Conservation (phyloP, 2,113 vertebrate genomes). For the Mola mola region DNA sequence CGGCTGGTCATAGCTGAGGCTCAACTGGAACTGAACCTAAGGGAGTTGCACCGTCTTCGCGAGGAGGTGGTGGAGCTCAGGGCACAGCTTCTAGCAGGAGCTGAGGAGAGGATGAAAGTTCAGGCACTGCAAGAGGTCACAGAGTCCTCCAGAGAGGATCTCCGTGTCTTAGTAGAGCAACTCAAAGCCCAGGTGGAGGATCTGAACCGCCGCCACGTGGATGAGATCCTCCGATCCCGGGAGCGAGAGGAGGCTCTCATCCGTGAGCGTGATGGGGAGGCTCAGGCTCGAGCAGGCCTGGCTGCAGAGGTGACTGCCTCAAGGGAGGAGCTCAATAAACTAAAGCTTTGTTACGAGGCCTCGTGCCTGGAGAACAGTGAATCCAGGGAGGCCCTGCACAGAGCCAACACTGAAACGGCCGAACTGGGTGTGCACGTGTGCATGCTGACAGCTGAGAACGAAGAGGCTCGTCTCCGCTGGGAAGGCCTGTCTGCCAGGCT, state of each 20-base stretch:
- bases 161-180: constrained; percentile 82
- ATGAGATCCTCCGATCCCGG: constrained; percentile 83
- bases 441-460: constrained; percentile 84
- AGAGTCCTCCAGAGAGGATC: constrained; percentile 80
- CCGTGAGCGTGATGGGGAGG: constrained; percentile 75
- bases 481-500: constrained; percentile 73
- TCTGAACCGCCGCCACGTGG: constrained; percentile 86
- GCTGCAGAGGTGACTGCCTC: constrained; percentile 74
- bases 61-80: constrained; percentile 82
- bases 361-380: constrained; percentile 84
- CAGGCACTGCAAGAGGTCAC: constrained; percentile 83
- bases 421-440: constrained; percentile 90
- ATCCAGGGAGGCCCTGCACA: constrained; percentile 85
- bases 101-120: constrained; percentile 81
- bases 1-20: constrained; percentile 82
- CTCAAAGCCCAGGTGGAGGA: constrained; percentile 88
- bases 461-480: constrained; percentile 78
- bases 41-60: constrained; percentile 82
- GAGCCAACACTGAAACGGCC: constrained; percentile 88
- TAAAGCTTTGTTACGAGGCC: constrained; percentile 74
- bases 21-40: constrained; percentile 82
- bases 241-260: constrained; percentile 81
- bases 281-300: constrained; percentile 69
- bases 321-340: constrained; percentile 80
- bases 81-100: constrained; percentile 78